Evolutionary conservation across 2,113 vertebrate species (phyloP).

Genomic region (Condylura cristata): DNA sequence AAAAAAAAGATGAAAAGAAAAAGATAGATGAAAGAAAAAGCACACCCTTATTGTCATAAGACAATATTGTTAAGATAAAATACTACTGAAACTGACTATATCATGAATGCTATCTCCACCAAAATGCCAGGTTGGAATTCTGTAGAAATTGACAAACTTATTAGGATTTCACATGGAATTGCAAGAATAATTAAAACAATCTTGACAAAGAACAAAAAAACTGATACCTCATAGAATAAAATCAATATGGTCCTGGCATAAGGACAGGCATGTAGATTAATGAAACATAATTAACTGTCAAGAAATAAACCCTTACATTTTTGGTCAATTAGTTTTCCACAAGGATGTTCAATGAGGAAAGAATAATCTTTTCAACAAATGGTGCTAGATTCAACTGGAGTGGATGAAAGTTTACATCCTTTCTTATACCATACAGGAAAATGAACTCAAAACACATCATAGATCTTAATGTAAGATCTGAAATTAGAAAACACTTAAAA

Average conservation of each 20-base stretch:
- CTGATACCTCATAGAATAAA: background rate
- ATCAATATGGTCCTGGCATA: background rate
- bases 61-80: background rate
- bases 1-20: too few species aligned
- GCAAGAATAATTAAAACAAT: background rate
- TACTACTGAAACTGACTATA: background rate
- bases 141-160: background rate
- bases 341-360: background rate
- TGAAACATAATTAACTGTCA: background rate
- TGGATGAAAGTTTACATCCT: background rate
- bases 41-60: too few species aligned
- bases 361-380: background rate
- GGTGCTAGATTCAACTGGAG: background rate
- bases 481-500: background rate
- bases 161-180: slow-evolving; percentile 12
- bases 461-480: background rate
- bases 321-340: background rate
- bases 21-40: too few species aligned
- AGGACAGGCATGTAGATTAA: background rate
- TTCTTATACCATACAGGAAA: background rate
- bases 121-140: background rate
- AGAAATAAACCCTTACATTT: background rate
- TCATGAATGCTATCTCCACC: background rate
- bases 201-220: slow-evolving; percentile 7
- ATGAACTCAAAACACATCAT: background rate